Percentiles rank a stretch among this genome's conserved stretches.
These are phyloP conservation scores for Alca torda DNA, from an alignment of 2,797 vertebrate genomes.

Conservation along the genomic window DNA sequence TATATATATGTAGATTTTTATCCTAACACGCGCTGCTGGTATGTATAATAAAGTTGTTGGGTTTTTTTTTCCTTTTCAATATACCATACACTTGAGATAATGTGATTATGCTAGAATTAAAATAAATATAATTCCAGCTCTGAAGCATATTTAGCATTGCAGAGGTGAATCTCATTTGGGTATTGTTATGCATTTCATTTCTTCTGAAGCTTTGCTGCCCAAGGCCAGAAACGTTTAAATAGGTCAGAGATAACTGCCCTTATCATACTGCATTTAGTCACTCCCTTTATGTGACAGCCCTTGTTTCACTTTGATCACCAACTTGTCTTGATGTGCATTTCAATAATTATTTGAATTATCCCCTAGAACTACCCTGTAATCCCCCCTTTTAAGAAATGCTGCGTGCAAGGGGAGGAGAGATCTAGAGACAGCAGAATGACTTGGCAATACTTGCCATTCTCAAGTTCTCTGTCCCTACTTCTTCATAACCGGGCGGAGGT, in stretches of 20 bases:
- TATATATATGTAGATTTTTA: not conserved
- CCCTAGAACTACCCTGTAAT: not conserved
- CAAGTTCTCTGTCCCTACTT: not conserved
- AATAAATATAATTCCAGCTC: constrained; percentile 9
- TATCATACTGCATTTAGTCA: not conserved
- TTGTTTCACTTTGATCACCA: constrained; percentile 14
- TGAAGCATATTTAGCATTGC: constrained; percentile 54
- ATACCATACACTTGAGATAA: not conserved
- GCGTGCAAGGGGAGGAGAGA: not conserved
- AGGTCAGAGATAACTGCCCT: constrained; percentile 55
- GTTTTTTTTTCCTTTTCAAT: not conserved
- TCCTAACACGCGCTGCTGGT: not conserved
- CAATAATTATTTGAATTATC: not conserved
- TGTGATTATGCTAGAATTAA: constrained; percentile 1
- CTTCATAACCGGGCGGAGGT: not conserved
- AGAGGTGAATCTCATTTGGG: constrained; percentile 53
- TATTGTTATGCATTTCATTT: constrained; percentile 40
- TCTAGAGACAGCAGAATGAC: not conserved
- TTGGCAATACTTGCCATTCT: not conserved
- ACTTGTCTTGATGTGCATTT: not conserved
- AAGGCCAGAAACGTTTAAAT: constrained; percentile 60
- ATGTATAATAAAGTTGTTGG: not conserved
- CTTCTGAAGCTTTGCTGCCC: constrained; percentile 16
- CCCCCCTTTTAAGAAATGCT: not conserved
- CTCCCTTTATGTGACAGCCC: not conserved